Percentiles rank a stretch among this genome's conserved stretches.
Conservation (phyloP, 2,888 invertebrate species). For the Eristalis tenax region DNA sequence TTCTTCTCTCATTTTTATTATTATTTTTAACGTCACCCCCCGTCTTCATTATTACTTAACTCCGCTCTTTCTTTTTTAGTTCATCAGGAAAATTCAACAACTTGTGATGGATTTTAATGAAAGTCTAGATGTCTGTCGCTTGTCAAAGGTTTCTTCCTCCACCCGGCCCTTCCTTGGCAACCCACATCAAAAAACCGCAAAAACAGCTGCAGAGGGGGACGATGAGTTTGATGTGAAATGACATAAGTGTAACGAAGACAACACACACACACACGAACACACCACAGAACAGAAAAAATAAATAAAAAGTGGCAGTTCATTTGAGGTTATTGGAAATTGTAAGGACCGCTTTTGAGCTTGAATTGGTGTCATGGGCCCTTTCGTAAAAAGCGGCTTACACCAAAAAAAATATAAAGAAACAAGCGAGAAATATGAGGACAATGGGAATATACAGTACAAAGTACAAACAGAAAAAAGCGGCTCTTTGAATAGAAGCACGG, state of each 20-base stretch:
- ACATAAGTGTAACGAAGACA: not conserved
- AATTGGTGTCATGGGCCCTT: constrained; percentile 38
- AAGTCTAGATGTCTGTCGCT: constrained; percentile 16
- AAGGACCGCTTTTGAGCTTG: constrained; percentile 1
- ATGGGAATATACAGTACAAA: constrained; percentile 10
- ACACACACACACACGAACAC: not conserved
- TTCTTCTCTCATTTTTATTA: not conserved
- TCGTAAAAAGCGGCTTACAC: not conserved
- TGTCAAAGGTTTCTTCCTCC: not conserved
- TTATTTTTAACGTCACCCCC: not conserved
- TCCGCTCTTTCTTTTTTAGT: not conserved
- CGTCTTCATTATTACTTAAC: not conserved
- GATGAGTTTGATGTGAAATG: constrained; percentile 6
- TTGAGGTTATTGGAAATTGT: constrained; percentile 27
- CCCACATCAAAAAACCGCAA: not conserved
- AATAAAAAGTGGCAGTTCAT: constrained; percentile 8
- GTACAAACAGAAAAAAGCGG: not conserved
- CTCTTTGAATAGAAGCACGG: not conserved
- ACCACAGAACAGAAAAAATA: not conserved
- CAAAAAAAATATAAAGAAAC: not conserved
- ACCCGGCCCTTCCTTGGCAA: not conserved
- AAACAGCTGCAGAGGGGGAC: not conserved
- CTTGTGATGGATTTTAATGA: constrained; percentile 15
- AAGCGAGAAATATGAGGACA: constrained; percentile 2
- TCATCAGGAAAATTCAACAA: constrained; percentile 17